Conservation (phyloP, 2,888 invertebrate species). For the Monoplex corrugatus region DNA sequence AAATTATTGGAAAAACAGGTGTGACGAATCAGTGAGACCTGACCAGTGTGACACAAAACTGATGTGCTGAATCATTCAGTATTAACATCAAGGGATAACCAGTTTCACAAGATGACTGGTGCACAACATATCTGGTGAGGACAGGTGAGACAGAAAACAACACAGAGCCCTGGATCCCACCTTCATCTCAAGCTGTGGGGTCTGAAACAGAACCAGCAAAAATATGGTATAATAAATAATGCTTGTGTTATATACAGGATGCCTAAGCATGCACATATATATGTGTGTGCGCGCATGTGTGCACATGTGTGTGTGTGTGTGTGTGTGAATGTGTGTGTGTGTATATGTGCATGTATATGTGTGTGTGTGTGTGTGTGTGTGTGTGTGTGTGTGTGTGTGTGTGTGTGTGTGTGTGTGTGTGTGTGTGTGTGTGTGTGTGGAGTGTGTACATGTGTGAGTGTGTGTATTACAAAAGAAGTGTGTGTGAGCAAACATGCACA, state of each 20-base stretch:
- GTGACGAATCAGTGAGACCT: too few species aligned
- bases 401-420: neutral
- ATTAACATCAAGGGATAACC: neutral
- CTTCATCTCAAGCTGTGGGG: neutral
- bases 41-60: too few species aligned
- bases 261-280: neutral
- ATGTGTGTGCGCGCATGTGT: neutral
- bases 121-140: neutral
- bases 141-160: too few species aligned
- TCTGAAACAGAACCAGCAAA: neutral
- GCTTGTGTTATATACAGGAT: neutral
- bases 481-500: too few species aligned
- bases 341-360: neutral
- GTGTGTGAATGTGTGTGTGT: neutral
- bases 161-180: neutral
- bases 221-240: neutral
- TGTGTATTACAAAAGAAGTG: neutral
- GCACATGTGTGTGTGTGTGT: neutral
- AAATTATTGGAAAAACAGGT: too few species aligned
- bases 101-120: neutral
- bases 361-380: slow-evolving; percentile 14
- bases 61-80: too few species aligned
- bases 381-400: neutral
- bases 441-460: neutral
- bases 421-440: neutral